Evolutionary conservation across 2,113 vertebrate genomes (phyloP).

Genomic region (Rhinichthys klamathensis): DNA sequence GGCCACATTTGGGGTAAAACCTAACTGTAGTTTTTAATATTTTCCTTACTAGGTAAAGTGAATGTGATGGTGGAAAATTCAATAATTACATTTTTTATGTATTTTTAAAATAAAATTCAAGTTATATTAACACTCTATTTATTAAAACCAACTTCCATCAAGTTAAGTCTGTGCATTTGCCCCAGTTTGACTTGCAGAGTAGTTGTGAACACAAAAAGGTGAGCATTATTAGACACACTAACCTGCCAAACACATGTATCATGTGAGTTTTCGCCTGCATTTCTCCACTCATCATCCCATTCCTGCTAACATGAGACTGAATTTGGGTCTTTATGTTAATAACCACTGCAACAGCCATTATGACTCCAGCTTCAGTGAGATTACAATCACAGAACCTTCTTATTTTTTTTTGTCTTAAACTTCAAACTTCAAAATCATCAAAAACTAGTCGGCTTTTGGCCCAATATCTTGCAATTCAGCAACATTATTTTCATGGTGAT

Average conservation of each 20-base stretch:
- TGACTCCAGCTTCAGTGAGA: not conserved
- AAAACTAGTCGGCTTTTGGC: not conserved
- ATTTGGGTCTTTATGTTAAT: not conserved
- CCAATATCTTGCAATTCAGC: not conserved
- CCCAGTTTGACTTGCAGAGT: not conserved
- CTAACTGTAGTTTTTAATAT: not conserved
- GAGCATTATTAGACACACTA: not conserved
- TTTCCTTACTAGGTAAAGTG: not conserved
- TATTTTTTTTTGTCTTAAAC: not conserved
- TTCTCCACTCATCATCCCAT: not conserved
- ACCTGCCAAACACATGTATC: not conserved
- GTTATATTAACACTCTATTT: too few species aligned
- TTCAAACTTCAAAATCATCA: not conserved
- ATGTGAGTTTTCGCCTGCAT: not conserved
- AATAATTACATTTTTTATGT: too few species aligned
- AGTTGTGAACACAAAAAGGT: not conserved
- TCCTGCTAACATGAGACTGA: not conserved
- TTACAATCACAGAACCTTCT: not conserved
- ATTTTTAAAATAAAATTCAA: too few species aligned
- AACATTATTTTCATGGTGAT: not conserved
- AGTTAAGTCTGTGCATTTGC: not conserved
- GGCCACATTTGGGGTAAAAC: not conserved
- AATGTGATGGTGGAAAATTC: too few species aligned
- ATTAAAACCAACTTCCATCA: too few species aligned
- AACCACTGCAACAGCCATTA: not conserved